These are phyloP conservation scores for Leptinotarsa tumamoca DNA, from an alignment of 2,888 invertebrate genomes.

Conservation along the genomic window DNA sequence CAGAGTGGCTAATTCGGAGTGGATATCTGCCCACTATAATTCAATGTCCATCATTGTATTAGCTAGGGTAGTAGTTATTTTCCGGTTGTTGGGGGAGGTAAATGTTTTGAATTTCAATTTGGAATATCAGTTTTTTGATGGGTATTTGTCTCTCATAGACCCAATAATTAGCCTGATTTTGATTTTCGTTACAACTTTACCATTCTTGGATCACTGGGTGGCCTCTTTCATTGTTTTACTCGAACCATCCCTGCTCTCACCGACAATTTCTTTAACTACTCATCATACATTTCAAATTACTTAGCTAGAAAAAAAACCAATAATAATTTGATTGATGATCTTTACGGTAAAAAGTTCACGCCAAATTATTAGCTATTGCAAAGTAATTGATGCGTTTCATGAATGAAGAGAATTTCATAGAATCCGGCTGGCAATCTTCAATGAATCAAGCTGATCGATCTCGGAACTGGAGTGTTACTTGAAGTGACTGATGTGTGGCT, in stretches of 20 bases:
- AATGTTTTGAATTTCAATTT: too few relatives aligned
- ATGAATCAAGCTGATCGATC: slow-evolving; percentile 15
- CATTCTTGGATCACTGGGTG: too few relatives aligned
- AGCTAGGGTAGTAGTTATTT: too few relatives aligned
- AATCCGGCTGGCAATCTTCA: slow-evolving; percentile 2
- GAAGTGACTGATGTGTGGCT: not conserved
- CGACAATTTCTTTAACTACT: slow-evolving; percentile 7
- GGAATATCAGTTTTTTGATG: too few relatives aligned
- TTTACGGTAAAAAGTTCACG: not conserved
- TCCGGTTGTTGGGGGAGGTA: too few relatives aligned
- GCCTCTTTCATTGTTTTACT: not conserved
- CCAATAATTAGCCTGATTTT: too few relatives aligned
- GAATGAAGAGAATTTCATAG: slow-evolving; percentile 9
- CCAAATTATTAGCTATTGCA: not conserved
- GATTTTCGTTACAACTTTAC: too few relatives aligned
- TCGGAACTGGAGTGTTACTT: not conserved
- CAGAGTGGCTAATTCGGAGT: too few relatives aligned
- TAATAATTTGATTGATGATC: not conserved
- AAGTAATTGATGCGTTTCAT: not conserved
- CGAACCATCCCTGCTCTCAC: not conserved
- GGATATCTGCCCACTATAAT: too few relatives aligned
- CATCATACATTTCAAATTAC: not conserved
- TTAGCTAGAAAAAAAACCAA: not conserved
- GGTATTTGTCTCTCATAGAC: too few relatives aligned
- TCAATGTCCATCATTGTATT: too few relatives aligned